Evolutionary conservation across 2,797 vertebrate genomes (phyloP), one percentile per base, ranked within the genome.

Genomic region (Mionectes olivaceus): DNA sequence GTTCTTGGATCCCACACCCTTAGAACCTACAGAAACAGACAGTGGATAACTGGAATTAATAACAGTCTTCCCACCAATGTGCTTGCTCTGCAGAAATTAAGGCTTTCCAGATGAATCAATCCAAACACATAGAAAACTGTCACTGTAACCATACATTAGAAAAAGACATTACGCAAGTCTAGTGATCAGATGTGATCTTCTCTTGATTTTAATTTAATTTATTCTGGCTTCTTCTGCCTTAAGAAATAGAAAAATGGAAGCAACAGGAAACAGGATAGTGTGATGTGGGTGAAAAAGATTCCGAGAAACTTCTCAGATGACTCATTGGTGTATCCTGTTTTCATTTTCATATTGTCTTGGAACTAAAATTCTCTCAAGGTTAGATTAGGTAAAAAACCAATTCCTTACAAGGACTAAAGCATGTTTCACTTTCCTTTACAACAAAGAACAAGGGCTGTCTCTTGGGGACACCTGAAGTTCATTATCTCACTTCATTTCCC

Each of bases 1-100:
- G 99, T 99, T 81, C 99, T 98, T 7, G 99, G 99, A 96, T 99
- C 99, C 99, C 99, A 99, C 46, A 99, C 99, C 96, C 99, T 98
- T 69, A 99, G 98, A 74, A 99, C 99, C 99, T 99, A 82, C 12
- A 4, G 11, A 78, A 89, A 59, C 0, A 83, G 59, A 71, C 13
- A 93, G 32, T 49, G 32, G n/a, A 61, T 11, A 86, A 81, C 10
- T 37, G 27, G 23, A 19, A 76, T 79, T 65, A 65, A 46, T 17
- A 47, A 2, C 3, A 9, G 15, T 79, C 59, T 64, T 96, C 53
- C 27, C 80, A 94, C 1, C 33, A 61, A 3, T 5, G 8, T 14
- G 9, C 56, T 64, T 55, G n/a, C 25, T 47, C 16, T 64, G 56
- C 11, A 76, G 37, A 89, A 73, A 82, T 79, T 2, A 73, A 43